phyloP scores from a whole-genome alignment of 2,113 vertebrate species.

The Ammodytes marinus region DNA sequence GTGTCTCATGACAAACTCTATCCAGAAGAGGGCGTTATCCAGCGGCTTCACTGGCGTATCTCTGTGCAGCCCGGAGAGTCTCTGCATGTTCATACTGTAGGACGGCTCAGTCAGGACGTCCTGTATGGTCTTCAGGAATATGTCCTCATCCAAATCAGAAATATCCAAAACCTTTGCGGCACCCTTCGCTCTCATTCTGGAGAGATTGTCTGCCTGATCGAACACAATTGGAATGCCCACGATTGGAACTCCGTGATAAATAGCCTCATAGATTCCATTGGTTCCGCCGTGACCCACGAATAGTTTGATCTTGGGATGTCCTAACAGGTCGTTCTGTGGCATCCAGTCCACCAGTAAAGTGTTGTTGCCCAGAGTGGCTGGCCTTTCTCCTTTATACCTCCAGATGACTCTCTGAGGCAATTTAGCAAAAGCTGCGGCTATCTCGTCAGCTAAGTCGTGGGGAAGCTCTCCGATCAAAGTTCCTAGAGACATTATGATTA shows the following conservation, averaged over 20 bases:
- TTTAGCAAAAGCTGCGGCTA: conserved; percentile 78
- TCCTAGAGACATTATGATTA: conserved; percentile 84
- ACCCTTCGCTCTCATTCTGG: conserved; percentile 59
- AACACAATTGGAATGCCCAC: conserved; percentile 80
- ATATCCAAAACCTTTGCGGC: conserved; percentile 48
- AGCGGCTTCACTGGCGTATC: conserved; percentile 70
- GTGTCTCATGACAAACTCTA: conserved; percentile 82
- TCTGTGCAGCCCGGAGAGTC: conserved; percentile 79
- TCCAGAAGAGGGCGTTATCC: conserved; percentile 79
- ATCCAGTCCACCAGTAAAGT: conserved; percentile 81
- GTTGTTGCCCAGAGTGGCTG: conserved; percentile 77
- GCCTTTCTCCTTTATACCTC: conserved; percentile 71
- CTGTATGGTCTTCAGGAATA: conserved; percentile 63
- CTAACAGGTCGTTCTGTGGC: conserved; percentile 82
- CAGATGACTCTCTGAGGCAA: conserved; percentile 84
- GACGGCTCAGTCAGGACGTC: conserved; percentile 76
- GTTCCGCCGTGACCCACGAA: conserved; percentile 82
- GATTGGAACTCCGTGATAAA: conserved; percentile 81
- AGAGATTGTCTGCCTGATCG: conserved; percentile 81
- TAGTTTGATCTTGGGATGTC: conserved; percentile 73
- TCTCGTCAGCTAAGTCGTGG: conserved; percentile 64
- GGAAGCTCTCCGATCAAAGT: conserved; percentile 78
- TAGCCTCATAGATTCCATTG: conserved; percentile 80
- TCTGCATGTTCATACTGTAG: conserved; percentile 81
- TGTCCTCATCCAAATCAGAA: conserved; percentile 47